These are phyloP conservation scores for Conger conger DNA, from an alignment of 2,113 vertebrate genomes.

Conservation along the genomic window DNA sequence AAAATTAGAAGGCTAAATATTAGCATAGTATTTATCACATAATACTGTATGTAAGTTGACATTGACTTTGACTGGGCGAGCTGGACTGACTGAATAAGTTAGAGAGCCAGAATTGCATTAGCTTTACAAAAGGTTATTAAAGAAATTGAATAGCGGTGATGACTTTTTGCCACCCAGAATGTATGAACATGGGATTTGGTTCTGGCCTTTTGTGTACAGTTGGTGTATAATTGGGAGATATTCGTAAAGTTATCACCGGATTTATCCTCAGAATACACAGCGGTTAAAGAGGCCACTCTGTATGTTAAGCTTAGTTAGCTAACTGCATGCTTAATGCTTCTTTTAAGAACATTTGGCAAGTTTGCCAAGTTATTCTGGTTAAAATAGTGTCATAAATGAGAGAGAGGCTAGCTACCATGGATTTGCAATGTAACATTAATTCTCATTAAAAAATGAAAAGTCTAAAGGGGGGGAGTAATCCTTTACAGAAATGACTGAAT, in stretches of 20 bases:
- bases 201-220: neutral
- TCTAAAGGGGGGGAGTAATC: conserved; percentile 59
- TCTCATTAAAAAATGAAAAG: conserved; percentile 55
- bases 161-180: neutral
- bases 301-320: neutral
- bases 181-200: neutral
- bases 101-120: neutral
- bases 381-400: conserved; percentile 27
- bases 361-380: conserved; percentile 35
- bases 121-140: neutral
- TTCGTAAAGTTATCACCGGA: neutral
- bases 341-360: neutral
- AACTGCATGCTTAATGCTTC: neutral
- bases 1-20: neutral
- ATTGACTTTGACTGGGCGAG: neutral
- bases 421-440: conserved; percentile 51
- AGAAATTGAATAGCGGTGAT: neutral
- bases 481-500: conserved; percentile 43
- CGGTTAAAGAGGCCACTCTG: neutral
- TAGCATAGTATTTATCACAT: neutral
- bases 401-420: conserved; percentile 24
- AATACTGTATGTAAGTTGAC: no score
- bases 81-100: neutral
- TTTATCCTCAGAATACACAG: neutral
- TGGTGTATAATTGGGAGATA: neutral